Percentiles rank a stretch among this genome's conserved stretches.
These are phyloP conservation scores for Drosophila dives DNA, from an alignment of 2,888 invertebrate genomes.

Conservation along the genomic window DNA sequence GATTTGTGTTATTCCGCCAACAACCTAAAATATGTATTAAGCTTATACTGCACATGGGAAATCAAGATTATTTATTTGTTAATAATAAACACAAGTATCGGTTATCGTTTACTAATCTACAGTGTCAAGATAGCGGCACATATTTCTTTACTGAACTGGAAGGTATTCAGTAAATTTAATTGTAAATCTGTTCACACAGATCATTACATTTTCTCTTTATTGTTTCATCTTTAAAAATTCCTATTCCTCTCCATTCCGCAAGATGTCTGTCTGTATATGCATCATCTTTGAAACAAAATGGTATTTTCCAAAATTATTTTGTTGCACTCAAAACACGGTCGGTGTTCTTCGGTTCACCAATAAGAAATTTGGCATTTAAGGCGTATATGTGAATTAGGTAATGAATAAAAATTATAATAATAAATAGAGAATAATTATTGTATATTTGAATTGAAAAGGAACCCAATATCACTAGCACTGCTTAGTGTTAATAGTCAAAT, in stretches of 20 bases:
- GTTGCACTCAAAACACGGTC: neutral
- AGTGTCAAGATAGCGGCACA: neutral
- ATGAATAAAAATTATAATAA: neutral
- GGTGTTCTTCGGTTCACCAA: neutral
- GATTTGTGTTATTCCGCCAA: too few relatives aligned
- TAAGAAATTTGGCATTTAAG: too few relatives aligned
- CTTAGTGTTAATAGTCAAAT: neutral
- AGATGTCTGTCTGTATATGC: neutral
- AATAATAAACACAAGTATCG: neutral
- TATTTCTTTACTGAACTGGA: neutral
- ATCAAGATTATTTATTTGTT: neutral
- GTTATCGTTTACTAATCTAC: neutral
- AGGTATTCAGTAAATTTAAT: neutral
- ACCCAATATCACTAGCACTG: neutral
- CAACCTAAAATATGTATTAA: neutral
- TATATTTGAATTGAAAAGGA: neutral
- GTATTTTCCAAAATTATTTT: neutral
- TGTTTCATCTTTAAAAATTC: neutral
- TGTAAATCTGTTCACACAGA: neutral
- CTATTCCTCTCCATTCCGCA: neutral
- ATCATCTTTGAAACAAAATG: neutral
- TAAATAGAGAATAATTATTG: neutral
- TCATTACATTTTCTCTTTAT: neutral
- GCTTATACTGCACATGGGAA: neutral
- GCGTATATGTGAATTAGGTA: too few relatives aligned